Conservation (phyloP, 2,888 invertebrate species). For the Venusia cambrica region DNA sequence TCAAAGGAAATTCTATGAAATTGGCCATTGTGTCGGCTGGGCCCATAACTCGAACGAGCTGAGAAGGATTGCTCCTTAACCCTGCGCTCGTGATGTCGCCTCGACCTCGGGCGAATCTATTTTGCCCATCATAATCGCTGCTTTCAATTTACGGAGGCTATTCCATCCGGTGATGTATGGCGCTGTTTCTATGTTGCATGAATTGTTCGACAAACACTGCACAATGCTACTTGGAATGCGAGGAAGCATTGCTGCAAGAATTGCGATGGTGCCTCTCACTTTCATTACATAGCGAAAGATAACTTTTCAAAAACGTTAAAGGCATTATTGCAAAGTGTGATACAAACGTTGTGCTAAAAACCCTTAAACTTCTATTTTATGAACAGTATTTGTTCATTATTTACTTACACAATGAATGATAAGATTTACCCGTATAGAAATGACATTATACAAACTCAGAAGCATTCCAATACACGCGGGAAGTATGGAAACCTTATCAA, state of each 20-base stretch:
- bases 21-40: constrained; percentile 72
- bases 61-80: constrained; percentile 71
- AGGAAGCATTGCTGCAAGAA: constrained; percentile 1
- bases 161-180: constrained; percentile 59
- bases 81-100: constrained; percentile 73
- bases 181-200: constrained; percentile 31
- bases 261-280: constrained; percentile 12
- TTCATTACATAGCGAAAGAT: no score
- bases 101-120: constrained; percentile 70
- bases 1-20: constrained; percentile 69
- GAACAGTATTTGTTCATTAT: constrained; percentile 14
- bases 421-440: constrained; percentile 47
- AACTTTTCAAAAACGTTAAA: no score
- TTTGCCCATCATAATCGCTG: constrained; percentile 75
- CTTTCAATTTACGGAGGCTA: constrained; percentile 75
- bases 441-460: constrained; percentile 73
- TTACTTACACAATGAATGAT: constrained; percentile 34
- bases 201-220: constrained; percentile 15
- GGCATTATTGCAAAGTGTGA: constrained; percentile 3
- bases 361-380: constrained; percentile 1
- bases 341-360: constrained; percentile 7
- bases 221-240: constrained; percentile 6
- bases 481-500: constrained; percentile 78
- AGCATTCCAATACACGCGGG: constrained; percentile 73
- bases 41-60: constrained; percentile 66